Percentiles rank a stretch among this genome's conserved stretches.
Conservation (phyloP, 92 coral and sea anemone genomes). For the Palythoa caribaeorum region DNA sequence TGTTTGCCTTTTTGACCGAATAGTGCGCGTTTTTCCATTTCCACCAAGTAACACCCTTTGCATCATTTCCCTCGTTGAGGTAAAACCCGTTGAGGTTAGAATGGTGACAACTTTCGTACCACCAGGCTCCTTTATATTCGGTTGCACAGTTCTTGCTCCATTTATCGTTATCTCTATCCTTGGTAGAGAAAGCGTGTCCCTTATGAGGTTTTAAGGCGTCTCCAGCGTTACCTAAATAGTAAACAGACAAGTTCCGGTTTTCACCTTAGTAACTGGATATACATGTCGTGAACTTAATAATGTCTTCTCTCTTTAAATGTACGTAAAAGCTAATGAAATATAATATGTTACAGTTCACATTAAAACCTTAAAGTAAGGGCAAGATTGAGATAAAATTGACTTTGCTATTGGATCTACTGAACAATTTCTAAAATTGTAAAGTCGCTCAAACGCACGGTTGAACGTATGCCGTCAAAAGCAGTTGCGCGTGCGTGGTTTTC, state of each 20-base stretch:
- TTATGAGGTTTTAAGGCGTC: neutral
- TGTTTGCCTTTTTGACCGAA: constrained; percentile 21
- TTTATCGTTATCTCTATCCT: constrained; percentile 10
- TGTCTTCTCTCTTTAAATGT: too few relatives aligned
- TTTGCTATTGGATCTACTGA: too few relatives aligned
- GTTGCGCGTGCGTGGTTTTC: too few relatives aligned
- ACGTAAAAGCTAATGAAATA: too few relatives aligned
- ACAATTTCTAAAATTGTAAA: too few relatives aligned
- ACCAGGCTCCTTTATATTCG: neutral
- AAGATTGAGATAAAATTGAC: too few relatives aligned
- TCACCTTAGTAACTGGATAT: too few relatives aligned
- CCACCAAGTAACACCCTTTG: neutral
- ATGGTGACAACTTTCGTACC: neutral
- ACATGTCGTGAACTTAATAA: neutral
- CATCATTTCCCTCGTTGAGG: neutral
- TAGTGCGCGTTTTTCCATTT: constrained; percentile 37
- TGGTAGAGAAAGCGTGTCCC: constrained; percentile 11
- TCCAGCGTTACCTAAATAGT: constrained; percentile 1
- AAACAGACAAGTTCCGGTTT: too few relatives aligned
- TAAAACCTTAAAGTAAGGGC: too few relatives aligned
- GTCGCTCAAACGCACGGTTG: too few relatives aligned
- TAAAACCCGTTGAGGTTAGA: neutral
- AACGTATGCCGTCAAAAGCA: too few relatives aligned
- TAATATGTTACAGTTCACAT: too few relatives aligned
- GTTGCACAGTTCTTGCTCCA: neutral